Evolutionary conservation across 2,113 vertebrate genomes (phyloP).

Genomic region (Dicerorhinus sumatrensis): DNA sequence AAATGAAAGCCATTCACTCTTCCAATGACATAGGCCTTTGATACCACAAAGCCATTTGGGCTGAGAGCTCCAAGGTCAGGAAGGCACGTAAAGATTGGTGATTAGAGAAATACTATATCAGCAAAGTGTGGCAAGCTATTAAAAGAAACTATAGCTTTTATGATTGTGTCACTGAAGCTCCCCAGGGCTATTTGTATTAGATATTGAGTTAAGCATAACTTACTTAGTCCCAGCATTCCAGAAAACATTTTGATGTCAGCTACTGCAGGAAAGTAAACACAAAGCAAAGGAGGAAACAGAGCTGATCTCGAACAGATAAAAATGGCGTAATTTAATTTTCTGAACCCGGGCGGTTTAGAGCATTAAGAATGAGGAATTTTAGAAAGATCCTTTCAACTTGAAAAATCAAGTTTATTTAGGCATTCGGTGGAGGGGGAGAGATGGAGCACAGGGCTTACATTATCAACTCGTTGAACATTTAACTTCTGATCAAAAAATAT

Average conservation of each 20-base stretch:
- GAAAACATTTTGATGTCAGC: slow-evolving; percentile 93
- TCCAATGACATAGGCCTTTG: slow-evolving; percentile 91
- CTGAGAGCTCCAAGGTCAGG: slow-evolving; percentile 90
- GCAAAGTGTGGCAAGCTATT: slow-evolving; percentile 93
- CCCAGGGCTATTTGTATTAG: slow-evolving; percentile 92
- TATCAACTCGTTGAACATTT: slow-evolving; percentile 71
- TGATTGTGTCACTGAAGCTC: slow-evolving; percentile 89
- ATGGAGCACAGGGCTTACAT: slow-evolving; percentile 63
- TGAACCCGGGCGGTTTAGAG: slow-evolving; percentile 85
- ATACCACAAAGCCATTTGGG: slow-evolving; percentile 89
- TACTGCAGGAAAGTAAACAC: slow-evolving; percentile 93
- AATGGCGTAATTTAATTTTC: slow-evolving; percentile 92
- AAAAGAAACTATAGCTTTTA: slow-evolving; percentile 92
- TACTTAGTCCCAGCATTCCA: slow-evolving; percentile 92
- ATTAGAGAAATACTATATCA: slow-evolving; percentile 94
- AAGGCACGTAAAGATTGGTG: slow-evolving; percentile 93
- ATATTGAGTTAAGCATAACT: slow-evolving; percentile 96
- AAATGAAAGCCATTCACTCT: slow-evolving; percentile 94
- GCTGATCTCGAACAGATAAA: slow-evolving; percentile 91
- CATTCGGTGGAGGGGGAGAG: slow-evolving; percentile 45
- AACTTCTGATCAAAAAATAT: slow-evolving; percentile 73
- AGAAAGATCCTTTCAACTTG: slow-evolving; percentile 85
- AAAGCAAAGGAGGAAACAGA: slow-evolving; percentile 89
- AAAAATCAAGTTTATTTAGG: slow-evolving; percentile 83
- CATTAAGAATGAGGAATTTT: slow-evolving; percentile 87